Evolutionary conservation across 2,797 vertebrate genomes (phyloP), one percentile per base, ranked within the genome.

Genomic region (Enteromius paludinosus): DNA sequence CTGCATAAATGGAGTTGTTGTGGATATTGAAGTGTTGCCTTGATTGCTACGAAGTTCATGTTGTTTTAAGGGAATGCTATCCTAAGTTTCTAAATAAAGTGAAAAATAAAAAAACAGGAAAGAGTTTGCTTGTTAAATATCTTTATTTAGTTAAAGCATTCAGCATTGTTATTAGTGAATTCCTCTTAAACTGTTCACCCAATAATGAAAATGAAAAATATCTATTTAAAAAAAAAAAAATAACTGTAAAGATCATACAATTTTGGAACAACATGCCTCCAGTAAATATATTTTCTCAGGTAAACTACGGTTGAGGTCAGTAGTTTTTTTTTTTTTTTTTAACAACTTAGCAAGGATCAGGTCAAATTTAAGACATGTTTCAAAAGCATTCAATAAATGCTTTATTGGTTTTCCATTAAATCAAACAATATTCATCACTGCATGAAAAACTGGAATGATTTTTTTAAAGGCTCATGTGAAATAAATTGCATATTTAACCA

Each of bases 1-100:
- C 43, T 81, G 49, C 79, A 74, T 78, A 45, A 59, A 20, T 30
- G 30, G 38, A 77, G 49, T 56, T 81, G 20, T 62, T 82, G 77
- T 73, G 77, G 78, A 78, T 70, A 66, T 78, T 69, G 28, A 84
- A 85, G 65, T 86, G 82, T 86, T 89, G 87, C 88, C 84, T 88
- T 61, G 84, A 85, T 89, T 85, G 76, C 76, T 90, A 86, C 81
- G 86, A 84, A 90, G 90, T 90, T 91, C 86, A 89, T 91, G 83
- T 82, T 88, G 86, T 93, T 94, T 93, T 93, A 93, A 89, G 91
- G 86, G 88, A 79, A 78, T 89, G 90, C 86, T 69, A 93, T 91
- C 92, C 81, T 87, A 87, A 89, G 91, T 93, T 94, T 94, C 90
- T 92, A 91, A 92, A 91, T 90, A 88, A 91, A 89, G 75, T 89